Base-by-base conservation (phyloP, 1,140 invertebrate species). In the Sycophaga agraensis region DNA sequence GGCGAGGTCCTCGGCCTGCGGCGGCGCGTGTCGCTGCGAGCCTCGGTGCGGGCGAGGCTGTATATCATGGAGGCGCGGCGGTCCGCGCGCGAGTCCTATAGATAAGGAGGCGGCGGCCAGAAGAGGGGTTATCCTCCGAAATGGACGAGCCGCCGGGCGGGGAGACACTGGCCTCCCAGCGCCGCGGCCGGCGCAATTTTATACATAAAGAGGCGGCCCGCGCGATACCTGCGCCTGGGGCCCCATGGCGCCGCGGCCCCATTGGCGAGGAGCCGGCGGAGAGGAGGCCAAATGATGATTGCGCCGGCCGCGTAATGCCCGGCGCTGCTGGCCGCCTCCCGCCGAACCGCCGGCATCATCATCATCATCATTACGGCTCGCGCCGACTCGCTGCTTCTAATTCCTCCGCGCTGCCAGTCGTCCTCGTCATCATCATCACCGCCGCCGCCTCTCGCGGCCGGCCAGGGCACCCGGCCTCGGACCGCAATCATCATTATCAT, bases 201-300 rank as follows among this genome's bases (percentile, higher is more conserved):
- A 59, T 64, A 55, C 16, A 39, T 26, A 19, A 56, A 31, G 28
- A 46, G 16, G 19, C 40, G 54, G 14, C 11, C 4, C 11, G 14
- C 11, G 11, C 11, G 28, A 31, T 31, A 16, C 34, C 31, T 14
- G 6, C 26, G 16, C 24, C 16, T 12, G 53, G 22, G 59, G 35
- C 39, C 46, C 56, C 59, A 72, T 71, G 68, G 68, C 64, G 59
- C 66, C 64, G 59, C 66, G 65, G 37, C 53, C 57, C 69, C 68
- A 72, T 72, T 70, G 66, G 63, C 5, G n/a, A 43, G 46, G 9
- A 37, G 24, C n/a, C 35, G 2, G 16, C 0, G 49, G 14, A 39
- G 45, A 40, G 26, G 39, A 45, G 39, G 59, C 64, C 65, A 72
- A 72, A 73, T 67, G 69, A 71, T 72, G 69, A 73, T 73, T 72